Base-by-base conservation (phyloP, 2,797 vertebrate species). In the Tamandua tetradactyla region DNA sequence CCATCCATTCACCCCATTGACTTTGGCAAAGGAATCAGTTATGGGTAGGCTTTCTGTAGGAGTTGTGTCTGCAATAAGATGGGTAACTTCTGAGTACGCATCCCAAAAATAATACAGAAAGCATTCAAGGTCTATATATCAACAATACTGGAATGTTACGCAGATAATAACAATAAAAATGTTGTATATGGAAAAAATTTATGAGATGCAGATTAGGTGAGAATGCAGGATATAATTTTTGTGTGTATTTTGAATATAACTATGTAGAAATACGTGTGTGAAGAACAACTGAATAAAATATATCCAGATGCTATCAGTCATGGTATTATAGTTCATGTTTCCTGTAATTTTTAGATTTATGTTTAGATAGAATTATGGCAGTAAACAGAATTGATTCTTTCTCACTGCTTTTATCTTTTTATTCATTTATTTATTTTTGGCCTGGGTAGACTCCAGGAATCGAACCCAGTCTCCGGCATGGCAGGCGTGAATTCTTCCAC, bases 281-380 rank as follows among this genome's bases (percentile, higher is more conserved):
- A 78, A 89, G 75, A 89, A 79, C 30, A 72, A 37, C 49, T 66
- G 25, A 86, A 87, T 71, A 84, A 93, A 82, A 85, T 40, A 68
- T 18, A 74, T 7, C 22, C 47, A 90, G 40, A 57, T 49, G 30
- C 7, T 68, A 40, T 82, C 32, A 47, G 23, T 66, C 52, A 22
- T 59, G 52, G 20, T 69, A 64, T 47, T 78, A 49, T 15, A 72
- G 72, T 47, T 71, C 9, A 57, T 68, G 78, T 68, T 92, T 69
- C 72, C 40, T 76, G 69, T 86, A 62, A 81, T 44, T 87, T 91
- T 71, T 44, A 92, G 12, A 55, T 59, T 91, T 76, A 35, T 86
- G 83, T 57, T 76, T 84, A 55, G 42, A 66, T 42, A 71, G 82
- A 79, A 22, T 66, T 81, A 71, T 55, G 40, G 10, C 40, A 11